Percentiles rank a stretch among this genome's conserved stretches.
Evolutionary conservation across 1,140 invertebrate genomes (phyloP).

Genomic region (Hestina assimilis): DNA sequence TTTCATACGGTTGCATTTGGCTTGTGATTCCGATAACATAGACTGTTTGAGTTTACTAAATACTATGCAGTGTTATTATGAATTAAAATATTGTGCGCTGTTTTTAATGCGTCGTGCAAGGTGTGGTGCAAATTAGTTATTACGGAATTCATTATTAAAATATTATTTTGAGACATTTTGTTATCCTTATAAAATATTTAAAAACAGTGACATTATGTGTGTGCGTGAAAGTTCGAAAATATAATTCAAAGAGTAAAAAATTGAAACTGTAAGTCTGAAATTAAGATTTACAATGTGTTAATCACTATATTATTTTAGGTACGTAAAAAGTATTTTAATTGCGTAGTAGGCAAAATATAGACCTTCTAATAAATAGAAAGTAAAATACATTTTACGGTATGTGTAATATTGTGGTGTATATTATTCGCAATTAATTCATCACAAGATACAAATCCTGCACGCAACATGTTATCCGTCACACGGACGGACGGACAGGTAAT

Average conservation of each 20-base stretch:
- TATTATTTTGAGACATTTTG: not conserved
- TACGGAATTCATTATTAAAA: not conserved
- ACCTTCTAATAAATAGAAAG: no score
- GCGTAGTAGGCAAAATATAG: not conserved
- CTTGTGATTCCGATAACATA: slow-evolving; percentile 8
- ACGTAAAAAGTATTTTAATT: no score
- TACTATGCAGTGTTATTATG: slow-evolving; percentile 56
- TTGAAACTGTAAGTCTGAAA: no score
- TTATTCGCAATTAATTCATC: slow-evolving; percentile 25
- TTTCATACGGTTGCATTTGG: slow-evolving; percentile 31
- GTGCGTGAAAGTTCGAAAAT: no score
- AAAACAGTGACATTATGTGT: no score
- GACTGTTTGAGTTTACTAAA: slow-evolving; percentile 8
- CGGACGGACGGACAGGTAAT: slow-evolving; percentile 28
- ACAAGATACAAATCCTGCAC: slow-evolving; percentile 20
- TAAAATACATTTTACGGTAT: no score
- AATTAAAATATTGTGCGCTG: slow-evolving; percentile 59
- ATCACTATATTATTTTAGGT: no score
- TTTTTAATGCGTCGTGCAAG: slow-evolving; percentile 52
- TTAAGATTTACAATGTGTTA: no score
- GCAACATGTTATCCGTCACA: slow-evolving; percentile 20
- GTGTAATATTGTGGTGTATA: not conserved
- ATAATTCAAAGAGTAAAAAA: no score
- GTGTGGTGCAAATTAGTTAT: slow-evolving; percentile 45
- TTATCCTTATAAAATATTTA: no score